phyloP scores from a whole-genome alignment of 2,797 vertebrate genomes.

The Aplochiton taeniatus region DNA sequence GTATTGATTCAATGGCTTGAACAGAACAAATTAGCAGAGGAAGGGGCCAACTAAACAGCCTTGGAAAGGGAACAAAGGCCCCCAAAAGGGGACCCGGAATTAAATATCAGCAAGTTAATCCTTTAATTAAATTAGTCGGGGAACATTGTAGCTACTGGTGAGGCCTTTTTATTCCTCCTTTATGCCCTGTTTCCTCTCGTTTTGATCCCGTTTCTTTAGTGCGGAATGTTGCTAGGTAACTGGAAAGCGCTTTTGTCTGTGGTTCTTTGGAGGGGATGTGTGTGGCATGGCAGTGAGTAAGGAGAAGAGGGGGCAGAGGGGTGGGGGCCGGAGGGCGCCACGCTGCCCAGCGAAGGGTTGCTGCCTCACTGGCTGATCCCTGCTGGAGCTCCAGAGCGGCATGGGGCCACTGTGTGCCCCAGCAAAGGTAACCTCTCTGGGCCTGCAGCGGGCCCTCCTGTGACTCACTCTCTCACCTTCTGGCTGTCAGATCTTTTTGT shows the following conservation, averaged over 20 bases:
- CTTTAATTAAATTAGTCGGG: constrained; percentile 51
- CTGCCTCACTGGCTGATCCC: constrained; percentile 9
- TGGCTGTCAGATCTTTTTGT: no score
- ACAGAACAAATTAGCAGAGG: constrained; percentile 67
- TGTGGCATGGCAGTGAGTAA: constrained; percentile 14
- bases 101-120: constrained; percentile 61
- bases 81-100: constrained; percentile 47
- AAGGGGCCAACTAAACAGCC: constrained; percentile 56
- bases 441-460: constrained; percentile 22
- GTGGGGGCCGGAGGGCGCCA: constrained; percentile 19
- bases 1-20: constrained; percentile 68
- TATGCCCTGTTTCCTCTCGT: constrained; percentile 15
- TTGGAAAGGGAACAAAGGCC: constrained; percentile 44
- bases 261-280: constrained; percentile 28
- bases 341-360: constrained; percentile 10
- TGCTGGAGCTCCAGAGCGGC: constrained; percentile 26
- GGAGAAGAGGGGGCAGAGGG: constrained; percentile 13
- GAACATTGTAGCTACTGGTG: constrained; percentile 41
- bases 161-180: constrained; percentile 23
- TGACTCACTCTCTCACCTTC: no score
- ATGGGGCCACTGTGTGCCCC: neutral
- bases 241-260: constrained; percentile 31
- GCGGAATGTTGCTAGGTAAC: constrained; percentile 60
- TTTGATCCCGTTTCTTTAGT: constrained; percentile 9
- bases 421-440: constrained; percentile 37